Evolutionary conservation across 2,113 vertebrate genomes (phyloP).

Genomic region (Hydrochoerus hydrochaeris): DNA sequence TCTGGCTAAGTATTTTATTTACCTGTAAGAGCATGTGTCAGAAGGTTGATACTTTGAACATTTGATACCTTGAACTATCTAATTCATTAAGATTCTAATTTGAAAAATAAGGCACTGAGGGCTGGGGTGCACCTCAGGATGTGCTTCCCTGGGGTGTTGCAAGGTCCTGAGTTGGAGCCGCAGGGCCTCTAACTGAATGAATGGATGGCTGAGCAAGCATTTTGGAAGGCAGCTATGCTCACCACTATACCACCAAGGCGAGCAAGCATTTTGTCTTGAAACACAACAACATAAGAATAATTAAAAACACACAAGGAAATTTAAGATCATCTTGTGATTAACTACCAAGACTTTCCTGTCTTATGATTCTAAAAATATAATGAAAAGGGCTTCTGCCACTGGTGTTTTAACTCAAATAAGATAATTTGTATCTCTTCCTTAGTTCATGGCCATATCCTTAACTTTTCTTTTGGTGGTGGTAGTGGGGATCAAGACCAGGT

Average conservation of each 20-base stretch:
- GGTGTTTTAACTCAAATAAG: neutral
- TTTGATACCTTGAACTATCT: neutral
- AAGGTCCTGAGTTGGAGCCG: too few species aligned
- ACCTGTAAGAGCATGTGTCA: neutral
- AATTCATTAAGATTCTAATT: constrained; percentile 1
- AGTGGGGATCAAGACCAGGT: neutral
- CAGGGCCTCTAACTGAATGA: too few species aligned
- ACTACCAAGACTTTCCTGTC: neutral
- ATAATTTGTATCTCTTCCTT: neutral
- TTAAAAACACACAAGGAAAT: neutral
- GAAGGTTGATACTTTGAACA: neutral
- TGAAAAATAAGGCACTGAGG: neutral
- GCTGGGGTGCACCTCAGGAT: neutral
- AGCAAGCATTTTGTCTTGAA: constrained; percentile 5
- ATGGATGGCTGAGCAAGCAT: neutral
- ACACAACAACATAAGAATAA: neutral
- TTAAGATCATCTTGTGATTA: constrained; percentile 14
- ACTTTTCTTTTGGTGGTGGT: neutral
- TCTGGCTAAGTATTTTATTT: neutral
- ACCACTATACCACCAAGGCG: constrained; percentile 88
- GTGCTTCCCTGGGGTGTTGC: too few species aligned
- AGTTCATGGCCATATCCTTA: neutral
- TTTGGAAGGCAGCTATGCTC: constrained; percentile 89
- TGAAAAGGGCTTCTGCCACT: neutral
- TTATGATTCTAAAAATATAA: constrained; percentile 34